Conservation (phyloP, 2,113 vertebrate species). For the Pedetes capensis region DNA sequence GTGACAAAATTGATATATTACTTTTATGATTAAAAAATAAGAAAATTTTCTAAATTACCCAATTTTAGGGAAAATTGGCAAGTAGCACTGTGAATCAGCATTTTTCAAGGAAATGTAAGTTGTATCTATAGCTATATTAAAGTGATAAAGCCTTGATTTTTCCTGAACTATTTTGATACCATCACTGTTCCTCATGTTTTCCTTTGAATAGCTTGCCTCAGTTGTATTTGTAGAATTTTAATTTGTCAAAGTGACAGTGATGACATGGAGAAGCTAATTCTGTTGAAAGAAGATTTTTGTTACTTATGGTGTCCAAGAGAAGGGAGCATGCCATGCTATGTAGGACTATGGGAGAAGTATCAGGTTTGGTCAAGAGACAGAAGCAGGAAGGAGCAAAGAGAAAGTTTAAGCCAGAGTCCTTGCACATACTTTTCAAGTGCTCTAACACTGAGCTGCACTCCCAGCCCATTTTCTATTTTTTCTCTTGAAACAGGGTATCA, state of each 20-base stretch:
- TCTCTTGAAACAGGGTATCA: no score
- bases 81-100: background rate
- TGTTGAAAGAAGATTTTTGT: background rate
- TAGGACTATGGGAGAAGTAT: background rate
- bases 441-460: no score
- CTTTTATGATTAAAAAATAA: conserved; percentile 19
- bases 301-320: background rate
- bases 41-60: background rate
- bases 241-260: background rate
- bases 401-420: background rate
- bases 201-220: background rate
- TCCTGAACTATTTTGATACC: background rate
- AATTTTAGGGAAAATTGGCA: background rate
- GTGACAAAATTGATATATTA: background rate
- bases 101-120: conserved; percentile 8
- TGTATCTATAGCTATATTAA: background rate
- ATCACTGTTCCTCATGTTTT: background rate
- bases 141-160: background rate
- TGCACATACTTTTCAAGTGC: no score
- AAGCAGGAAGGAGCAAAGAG: background rate
- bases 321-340: background rate
- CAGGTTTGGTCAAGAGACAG: background rate
- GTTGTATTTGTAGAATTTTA: background rate
- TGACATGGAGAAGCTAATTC: background rate
- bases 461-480: no score